phyloP scores from a whole-genome alignment of 2,888 invertebrate genomes.

The Caenorhabditis uteleia region DNA sequence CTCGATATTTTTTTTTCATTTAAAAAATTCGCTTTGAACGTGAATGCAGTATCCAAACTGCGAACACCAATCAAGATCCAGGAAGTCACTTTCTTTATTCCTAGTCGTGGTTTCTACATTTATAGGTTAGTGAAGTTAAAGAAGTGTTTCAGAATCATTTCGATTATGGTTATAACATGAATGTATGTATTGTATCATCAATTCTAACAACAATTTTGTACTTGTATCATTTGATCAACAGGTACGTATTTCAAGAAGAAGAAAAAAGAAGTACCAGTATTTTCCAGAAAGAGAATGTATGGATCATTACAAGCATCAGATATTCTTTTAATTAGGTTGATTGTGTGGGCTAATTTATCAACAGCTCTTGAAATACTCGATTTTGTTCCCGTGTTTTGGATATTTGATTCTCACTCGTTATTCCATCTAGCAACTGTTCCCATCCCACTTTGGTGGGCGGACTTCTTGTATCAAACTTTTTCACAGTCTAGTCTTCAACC shows the following conservation, averaged over 20 bases:
- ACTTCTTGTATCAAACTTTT: constrained; percentile 29
- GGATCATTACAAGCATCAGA: constrained; percentile 31
- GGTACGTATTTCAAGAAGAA: neutral
- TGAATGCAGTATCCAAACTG: no score
- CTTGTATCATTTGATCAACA: constrained; percentile 20
- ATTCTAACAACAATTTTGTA: constrained; percentile 44
- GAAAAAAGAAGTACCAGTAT: neutral
- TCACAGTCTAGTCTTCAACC: no score
- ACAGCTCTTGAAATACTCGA: constrained; percentile 56
- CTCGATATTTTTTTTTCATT: no score
- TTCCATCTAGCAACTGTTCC: constrained; percentile 62
- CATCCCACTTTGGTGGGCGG: constrained; percentile 46
- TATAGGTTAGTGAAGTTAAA: no score
- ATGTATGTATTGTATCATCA: constrained; percentile 45
- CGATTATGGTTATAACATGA: constrained; percentile 62
- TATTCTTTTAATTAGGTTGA: constrained; percentile 27
- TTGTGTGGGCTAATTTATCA: constrained; percentile 44
- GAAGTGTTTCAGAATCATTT: constrained; percentile 44
- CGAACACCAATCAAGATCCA: no score
- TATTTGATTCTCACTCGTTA: constrained; percentile 60
- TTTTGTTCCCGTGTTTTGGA: constrained; percentile 58
- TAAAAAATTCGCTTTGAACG: no score
- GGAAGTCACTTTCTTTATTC: no score
- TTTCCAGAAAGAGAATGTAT: constrained; percentile 10
- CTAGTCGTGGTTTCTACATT: no score